Evolutionary conservation across 2,888 invertebrate species (phyloP), one percentile per base, ranked within the genome.

Genomic region (Aproaerema taeniolella): DNA sequence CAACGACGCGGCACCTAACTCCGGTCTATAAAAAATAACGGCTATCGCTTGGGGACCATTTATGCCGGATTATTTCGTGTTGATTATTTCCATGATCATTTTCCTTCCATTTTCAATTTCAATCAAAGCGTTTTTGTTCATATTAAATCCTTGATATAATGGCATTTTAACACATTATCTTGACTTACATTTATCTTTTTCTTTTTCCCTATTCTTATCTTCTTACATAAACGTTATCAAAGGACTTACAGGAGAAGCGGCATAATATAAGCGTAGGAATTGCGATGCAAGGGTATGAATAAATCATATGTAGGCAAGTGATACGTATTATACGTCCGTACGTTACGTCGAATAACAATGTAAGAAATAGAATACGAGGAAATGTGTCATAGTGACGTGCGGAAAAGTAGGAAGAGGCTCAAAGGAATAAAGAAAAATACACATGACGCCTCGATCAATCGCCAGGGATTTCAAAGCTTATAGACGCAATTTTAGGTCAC

Each of bases 1-100:
- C n/a, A n/a, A 20, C 20, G 20, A 20, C 7, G 20, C 5, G 7
- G 20, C 49, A 49, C n/a, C 64, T 61, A 63, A 62, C 52, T 53
- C 47, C 49, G n/a, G 65, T 63, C 61, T 57, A 73, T 75, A 68
- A 73, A 76, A 76, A 69, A 58, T 63, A 70, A 73, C 67, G 61
- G 62, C 49, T 46, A n/a, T 50, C 58, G 20, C 57, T 58, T 25
- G 14, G 25, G 8, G 2, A 33, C 20, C 20, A 13, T n/a, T n/a
- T 20, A 16, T 11, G 25, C 24, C 13, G 33, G 24, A 33, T 33
- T 33, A 25, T 17, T 16, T 17, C 3, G 1, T 8, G 16, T n/a
- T 31, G 31, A 20, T 20, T 32, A 32, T 32, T 32, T 32, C 20
- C 17, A 33, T 20, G 17, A 33, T 24, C n/a, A n/a, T n/a, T n/a